Evolutionary conservation across 2,888 invertebrate species (phyloP).

Genomic region (Tanytarsus gracilentus): DNA sequence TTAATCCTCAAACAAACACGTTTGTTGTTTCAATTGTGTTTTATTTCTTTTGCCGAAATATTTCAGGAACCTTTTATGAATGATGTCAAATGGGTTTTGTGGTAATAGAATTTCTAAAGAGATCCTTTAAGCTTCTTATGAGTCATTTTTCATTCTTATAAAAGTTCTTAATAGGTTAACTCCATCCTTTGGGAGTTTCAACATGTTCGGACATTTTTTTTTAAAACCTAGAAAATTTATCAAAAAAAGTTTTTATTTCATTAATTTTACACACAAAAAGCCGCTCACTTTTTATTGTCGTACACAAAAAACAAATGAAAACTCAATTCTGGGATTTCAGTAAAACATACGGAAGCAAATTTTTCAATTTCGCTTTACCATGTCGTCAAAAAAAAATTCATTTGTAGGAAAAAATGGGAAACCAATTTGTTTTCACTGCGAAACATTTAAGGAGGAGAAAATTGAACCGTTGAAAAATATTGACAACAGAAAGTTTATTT

Average conservation of each 20-base stretch:
- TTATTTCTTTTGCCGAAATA: not conserved
- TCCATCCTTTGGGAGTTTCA: too few relatives aligned
- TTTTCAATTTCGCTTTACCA: constrained; percentile 5
- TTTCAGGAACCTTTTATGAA: not conserved
- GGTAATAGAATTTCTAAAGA: too few relatives aligned
- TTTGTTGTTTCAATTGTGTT: not conserved
- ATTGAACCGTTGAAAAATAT: constrained; percentile 2
- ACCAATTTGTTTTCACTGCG: constrained; percentile 7
- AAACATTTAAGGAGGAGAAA: not conserved
- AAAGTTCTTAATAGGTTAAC: too few relatives aligned
- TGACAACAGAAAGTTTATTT: constrained; percentile 11
- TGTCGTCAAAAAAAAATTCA: constrained; percentile 2
- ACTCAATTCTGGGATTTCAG: too few relatives aligned
- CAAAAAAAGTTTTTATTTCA: too few relatives aligned
- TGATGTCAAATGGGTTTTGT: constrained; percentile 8
- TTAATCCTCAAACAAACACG: too few relatives aligned
- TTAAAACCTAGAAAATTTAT: too few relatives aligned
- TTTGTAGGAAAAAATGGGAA: not conserved
- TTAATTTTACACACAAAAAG: too few relatives aligned
- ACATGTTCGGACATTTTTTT: too few relatives aligned
- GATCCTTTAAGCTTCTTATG: not conserved
- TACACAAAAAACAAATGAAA: too few relatives aligned
- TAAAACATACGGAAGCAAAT: not conserved
- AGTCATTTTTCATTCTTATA: too few relatives aligned
- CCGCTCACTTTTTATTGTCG: too few relatives aligned